phyloP scores from a whole-genome alignment of 37 sponge, comb jelly and placozoan genomes.

The Mnemiopsis leidyi region DNA sequence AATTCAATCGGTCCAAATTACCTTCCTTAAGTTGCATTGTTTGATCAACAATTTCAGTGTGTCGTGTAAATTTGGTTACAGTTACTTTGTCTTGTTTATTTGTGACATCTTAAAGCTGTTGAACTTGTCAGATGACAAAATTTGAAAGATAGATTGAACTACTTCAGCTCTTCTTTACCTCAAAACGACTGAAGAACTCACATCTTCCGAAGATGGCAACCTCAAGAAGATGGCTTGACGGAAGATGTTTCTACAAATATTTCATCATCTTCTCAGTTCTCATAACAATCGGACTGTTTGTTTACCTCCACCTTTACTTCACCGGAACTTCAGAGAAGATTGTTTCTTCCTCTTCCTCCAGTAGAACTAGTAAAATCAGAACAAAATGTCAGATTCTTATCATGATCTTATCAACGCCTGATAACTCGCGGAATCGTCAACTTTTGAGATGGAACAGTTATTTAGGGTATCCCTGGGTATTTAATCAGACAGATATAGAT shows the following conservation, averaged over 20 bases:
- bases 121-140: no score
- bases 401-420: neutral
- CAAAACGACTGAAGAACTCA: no score
- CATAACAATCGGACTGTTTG: neutral
- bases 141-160: no score
- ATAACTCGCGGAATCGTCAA: neutral
- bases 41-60: no score
- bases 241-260: neutral
- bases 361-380: neutral
- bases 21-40: no score
- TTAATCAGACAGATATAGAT: neutral
- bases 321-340: neutral
- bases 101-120: no score
- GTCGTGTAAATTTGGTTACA: no score
- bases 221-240: neutral
- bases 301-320: neutral
- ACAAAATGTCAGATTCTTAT: constrained; percentile 18
- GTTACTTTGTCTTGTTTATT: no score
- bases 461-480: constrained; percentile 24
- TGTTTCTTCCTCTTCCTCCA: neutral
- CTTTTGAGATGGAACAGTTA: constrained; percentile 17
- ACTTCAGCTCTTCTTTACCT: no score
- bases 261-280: neutral
- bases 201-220: neutral
- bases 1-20: no score